Evolutionary conservation across 2,113 vertebrate genomes (phyloP), one percentile per base, ranked within the genome.

Genomic region (Phasianus colchicus): DNA sequence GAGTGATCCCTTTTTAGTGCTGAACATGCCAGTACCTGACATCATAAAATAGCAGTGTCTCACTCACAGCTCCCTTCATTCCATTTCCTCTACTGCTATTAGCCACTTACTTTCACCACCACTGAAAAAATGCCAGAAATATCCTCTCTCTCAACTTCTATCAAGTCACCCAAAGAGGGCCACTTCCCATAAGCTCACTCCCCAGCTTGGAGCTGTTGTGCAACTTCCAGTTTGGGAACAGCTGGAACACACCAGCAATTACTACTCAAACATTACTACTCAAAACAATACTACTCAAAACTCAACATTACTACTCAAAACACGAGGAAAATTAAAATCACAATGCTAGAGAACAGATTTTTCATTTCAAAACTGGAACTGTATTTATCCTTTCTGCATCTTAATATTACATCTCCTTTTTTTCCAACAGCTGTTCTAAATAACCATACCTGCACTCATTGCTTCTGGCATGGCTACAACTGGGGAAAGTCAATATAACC

Each of bases 41-140:
- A 22, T 7, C 47, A 60, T 1, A 60, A 36, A 54, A 30, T 21
- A 69, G 25, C 20, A 57, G 29, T 1, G 29, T 17, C 42, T 52
- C 2, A 0, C 11, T 48, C 15, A 27, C 6, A 0, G 4, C 8
- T 45, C 20, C 4, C 24, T 32, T 27, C 13, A 32, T 91, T 45
- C 48, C 3, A 38, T 2, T 0, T 13, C 10, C 13, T 65, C 20
- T 8, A 13, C 29, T 10, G 34, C 43, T 36, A 67, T 9, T 21
- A 58, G 11, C 4, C 25, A 34, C 10, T 47, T 25, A 47, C 15
- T 54, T 11, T 47, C 3, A 4, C 32, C 36, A 15, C 10, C 36
- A 36, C 24, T 34, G 17, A 22, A 69, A 63, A 75, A 74, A n/a
- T 0, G 40, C 6, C 43, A 43, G 34, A 40, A 92, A 67, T 9